Percentiles rank a stretch among this genome's conserved stretches.
Evolutionary conservation across 1,140 invertebrate genomes (phyloP).

Genomic region (Thalassaphorura encarpata): DNA sequence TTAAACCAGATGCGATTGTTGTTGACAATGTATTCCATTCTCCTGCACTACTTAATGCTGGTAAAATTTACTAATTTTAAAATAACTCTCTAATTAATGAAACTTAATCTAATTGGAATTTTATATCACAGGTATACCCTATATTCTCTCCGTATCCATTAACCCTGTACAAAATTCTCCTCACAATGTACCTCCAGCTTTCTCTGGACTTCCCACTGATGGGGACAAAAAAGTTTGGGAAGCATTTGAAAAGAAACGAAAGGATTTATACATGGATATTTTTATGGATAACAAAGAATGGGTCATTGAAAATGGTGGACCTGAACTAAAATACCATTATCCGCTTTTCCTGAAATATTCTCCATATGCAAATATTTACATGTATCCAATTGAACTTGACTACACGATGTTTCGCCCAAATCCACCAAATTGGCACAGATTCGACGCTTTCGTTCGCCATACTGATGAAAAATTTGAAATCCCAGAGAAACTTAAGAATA

Average conservation of each 20-base stretch:
- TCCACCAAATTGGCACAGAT: background rate
- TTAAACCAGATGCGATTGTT: background rate
- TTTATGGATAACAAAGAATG: background rate
- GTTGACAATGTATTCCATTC: background rate
- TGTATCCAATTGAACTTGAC: background rate
- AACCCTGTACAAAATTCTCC: background rate
- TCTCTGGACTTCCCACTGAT: background rate
- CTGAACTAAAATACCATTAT: background rate
- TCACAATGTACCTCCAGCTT: background rate
- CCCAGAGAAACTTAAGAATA: background rate
- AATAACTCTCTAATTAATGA: background rate
- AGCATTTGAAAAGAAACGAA: background rate
- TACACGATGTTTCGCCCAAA: background rate
- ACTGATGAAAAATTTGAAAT: background rate
- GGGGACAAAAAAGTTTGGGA: background rate
- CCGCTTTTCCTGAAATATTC: background rate
- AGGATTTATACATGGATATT: background rate
- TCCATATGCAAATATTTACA: constrained; percentile 5
- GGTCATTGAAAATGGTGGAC: background rate
- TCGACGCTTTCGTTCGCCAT: background rate
- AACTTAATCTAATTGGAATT: background rate
- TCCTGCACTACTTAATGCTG: background rate
- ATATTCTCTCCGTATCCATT: background rate
- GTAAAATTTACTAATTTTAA: background rate
- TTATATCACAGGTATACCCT: background rate